Base-by-base conservation (phyloP, 2,797 vertebrate species). In the Sternotherus odoratus region DNA sequence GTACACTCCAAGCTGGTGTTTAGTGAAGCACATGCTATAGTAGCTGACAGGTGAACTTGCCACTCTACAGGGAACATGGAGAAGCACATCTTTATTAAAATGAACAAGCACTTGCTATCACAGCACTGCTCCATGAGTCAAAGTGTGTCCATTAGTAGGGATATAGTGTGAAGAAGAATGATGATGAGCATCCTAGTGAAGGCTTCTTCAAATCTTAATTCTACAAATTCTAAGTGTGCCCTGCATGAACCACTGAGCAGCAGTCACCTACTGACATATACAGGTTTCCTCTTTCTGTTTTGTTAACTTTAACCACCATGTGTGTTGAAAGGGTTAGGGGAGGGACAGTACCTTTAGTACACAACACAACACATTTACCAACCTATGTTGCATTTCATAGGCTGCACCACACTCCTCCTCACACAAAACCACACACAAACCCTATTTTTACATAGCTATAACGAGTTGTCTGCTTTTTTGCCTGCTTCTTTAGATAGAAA, bases 21-120 rank as follows among this genome's bases (percentile, higher is more conserved):
- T 81, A 92, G 66, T 74, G 90, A 93, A 86, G 87, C 77, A 92
- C 83, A 87, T 60, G 77, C 8, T 90, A 72, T 36, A 48, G 50
- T 5, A 85, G 79, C 53, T 0, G 1, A 89, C 30, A 90, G 81
- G 79, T 89, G 85, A 93, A 63, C 43, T 69, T 74, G 19, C 36
- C 48, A 82, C 78, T 94, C 50, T 16, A 26, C 23, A 84, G 48
- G 75, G 54, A 92, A 77, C 24, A 39, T 0, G 7, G 46, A 89
- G 16, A 78, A 0, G 0, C 46, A 80, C 24, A 77, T 74, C 85
- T 90, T 91, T 53, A 91, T 89, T 91, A 83, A 93, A 96, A 87
- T 39, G 94, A 92, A 5, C 30, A 87, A 77, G 23, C 3, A 21
- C 5, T 5, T 90, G 24, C 78, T 87, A 87, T 51, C 85, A 94